Evolutionary conservation across 2,888 invertebrate species (phyloP).

Genomic region (Conus canariensis): DNA sequence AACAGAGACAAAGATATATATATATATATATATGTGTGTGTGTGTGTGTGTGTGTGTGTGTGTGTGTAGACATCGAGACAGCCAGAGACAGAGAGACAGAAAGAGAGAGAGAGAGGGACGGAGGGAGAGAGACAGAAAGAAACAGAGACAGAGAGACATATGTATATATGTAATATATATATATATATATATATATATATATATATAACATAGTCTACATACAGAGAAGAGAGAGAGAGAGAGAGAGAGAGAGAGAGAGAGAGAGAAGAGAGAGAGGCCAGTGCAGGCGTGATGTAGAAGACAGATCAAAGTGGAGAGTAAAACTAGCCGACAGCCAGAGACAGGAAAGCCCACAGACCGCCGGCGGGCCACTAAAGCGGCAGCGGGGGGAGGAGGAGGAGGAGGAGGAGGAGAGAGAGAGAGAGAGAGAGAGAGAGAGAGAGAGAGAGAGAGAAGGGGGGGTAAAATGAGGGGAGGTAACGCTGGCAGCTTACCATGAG

Average conservation of each 20-base stretch:
- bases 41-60: too few relatives aligned
- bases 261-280: background rate
- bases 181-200: too few relatives aligned
- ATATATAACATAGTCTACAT: too few relatives aligned
- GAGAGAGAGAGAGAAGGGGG: background rate
- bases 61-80: too few relatives aligned
- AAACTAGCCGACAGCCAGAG: background rate
- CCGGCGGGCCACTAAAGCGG: too few relatives aligned
- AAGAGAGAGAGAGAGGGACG: background rate
- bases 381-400: background rate
- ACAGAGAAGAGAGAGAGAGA: background rate
- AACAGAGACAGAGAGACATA: background rate
- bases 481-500: constrained; percentile 16
- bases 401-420: background rate
- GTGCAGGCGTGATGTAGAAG: background rate
- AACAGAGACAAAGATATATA: too few relatives aligned
- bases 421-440: background rate
- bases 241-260: background rate
- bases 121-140: background rate
- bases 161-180: too few relatives aligned
- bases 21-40: too few relatives aligned
- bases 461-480: background rate
- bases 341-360: background rate
- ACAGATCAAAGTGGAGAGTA: background rate
- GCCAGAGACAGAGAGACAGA: background rate